phyloP scores from a whole-genome alignment of 2,797 vertebrate genomes.

The Trachops cirrhosus region DNA sequence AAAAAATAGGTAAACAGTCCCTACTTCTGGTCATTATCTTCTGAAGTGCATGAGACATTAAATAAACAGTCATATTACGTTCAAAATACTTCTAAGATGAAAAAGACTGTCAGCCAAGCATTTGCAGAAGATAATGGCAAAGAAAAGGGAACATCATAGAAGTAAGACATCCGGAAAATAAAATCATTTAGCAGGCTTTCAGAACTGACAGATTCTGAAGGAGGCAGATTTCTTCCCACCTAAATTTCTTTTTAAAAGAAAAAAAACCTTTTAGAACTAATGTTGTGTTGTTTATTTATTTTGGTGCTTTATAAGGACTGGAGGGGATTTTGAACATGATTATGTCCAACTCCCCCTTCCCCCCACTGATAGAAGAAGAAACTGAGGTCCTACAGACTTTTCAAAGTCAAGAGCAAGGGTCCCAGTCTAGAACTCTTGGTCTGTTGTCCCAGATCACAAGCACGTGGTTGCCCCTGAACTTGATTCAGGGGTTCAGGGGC shows the following conservation, averaged over 20 bases:
- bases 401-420: neutral
- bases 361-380: neutral
- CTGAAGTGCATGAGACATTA: slow-evolving; percentile 75
- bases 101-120: slow-evolving; percentile 64
- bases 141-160: slow-evolving; percentile 65
- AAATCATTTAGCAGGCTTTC: slow-evolving; percentile 32
- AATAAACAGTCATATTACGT: slow-evolving; percentile 78
- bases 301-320: neutral
- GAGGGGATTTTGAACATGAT: neutral
- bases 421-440: neutral
- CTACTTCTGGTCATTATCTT: slow-evolving; percentile 75
- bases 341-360: neutral
- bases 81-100: slow-evolving; percentile 75
- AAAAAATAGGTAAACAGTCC: slow-evolving; percentile 75
- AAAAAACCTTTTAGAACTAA: neutral
- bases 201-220: slow-evolving; percentile 45
- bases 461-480: neutral
- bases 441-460: neutral
- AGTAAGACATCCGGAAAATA: slow-evolving; percentile 45
- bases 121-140: slow-evolving; percentile 61
- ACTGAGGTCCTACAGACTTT: neutral
- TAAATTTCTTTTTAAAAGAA: neutral
- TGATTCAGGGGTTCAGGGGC: neutral
- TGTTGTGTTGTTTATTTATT: neutral
- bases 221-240: slow-evolving; percentile 15